Conservation (phyloP, 2,888 invertebrate species). For the Xestia ashworthii region DNA sequence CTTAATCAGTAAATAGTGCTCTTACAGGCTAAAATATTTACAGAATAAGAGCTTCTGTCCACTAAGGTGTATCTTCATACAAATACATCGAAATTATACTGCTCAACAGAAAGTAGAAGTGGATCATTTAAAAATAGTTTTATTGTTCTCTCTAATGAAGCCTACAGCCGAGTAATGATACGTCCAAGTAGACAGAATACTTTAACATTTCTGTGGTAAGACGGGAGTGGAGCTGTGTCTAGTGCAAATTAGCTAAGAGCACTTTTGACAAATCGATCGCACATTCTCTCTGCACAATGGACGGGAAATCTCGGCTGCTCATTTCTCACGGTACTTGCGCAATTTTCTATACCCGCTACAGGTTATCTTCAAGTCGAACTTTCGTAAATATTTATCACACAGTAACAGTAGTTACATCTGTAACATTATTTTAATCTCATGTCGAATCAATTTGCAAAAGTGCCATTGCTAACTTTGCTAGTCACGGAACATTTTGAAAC, state of each 20-base stretch:
- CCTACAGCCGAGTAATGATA: constrained; percentile 33
- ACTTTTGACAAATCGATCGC: constrained; percentile 65
- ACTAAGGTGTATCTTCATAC: constrained; percentile 53
- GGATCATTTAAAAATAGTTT: constrained; percentile 54
- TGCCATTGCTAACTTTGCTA: constrained; percentile 50
- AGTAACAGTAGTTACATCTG: constrained; percentile 34
- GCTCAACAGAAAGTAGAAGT: constrained; percentile 29
- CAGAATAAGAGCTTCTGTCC: constrained; percentile 60
- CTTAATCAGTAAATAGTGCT: constrained; percentile 72
- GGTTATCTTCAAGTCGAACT: constrained; percentile 48
- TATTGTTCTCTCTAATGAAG: constrained; percentile 46
- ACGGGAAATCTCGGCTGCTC: constrained; percentile 48
- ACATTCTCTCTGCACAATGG: constrained; percentile 56
- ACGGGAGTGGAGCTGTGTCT: constrained; percentile 20
- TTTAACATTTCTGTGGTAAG: constrained; percentile 41
- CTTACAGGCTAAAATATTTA: constrained; percentile 68
- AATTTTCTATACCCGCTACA: constrained; percentile 54
- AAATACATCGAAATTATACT: constrained; percentile 37
- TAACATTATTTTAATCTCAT: constrained; percentile 38
- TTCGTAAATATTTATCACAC: constrained; percentile 62
- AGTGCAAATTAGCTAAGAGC: constrained; percentile 51
- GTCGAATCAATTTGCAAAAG: constrained; percentile 60
- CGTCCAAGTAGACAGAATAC: constrained; percentile 60
- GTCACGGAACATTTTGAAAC: constrained; percentile 40
- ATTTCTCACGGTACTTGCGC: constrained; percentile 64